These are phyloP conservation scores for Madoqua kirkii DNA, from an alignment of 2,113 vertebrate genomes.

Conservation along the genomic window DNA sequence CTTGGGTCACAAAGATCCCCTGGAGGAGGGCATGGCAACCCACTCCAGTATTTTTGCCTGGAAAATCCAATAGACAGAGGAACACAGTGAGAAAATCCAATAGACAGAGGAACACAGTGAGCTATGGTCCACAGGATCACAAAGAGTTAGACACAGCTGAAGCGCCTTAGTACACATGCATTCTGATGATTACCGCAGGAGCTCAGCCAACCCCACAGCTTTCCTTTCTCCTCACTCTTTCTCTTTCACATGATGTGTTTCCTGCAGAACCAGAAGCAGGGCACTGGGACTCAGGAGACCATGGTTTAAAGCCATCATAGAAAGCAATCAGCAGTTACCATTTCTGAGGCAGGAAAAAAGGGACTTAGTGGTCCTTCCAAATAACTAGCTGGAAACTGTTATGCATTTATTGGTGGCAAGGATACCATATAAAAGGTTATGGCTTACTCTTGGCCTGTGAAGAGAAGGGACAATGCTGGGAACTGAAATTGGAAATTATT, in stretches of 20 bases:
- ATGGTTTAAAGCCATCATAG: not conserved
- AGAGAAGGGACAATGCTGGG: not conserved
- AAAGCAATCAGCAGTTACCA: not conserved
- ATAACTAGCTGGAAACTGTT: not conserved
- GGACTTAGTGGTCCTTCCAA: not conserved
- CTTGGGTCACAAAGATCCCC: not conserved
- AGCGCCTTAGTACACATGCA: not conserved
- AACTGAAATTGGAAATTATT: slow-evolving; percentile 9
- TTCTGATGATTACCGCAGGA: not conserved
- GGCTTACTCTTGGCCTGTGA: not conserved
- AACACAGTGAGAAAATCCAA: not conserved
- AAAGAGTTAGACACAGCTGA: not conserved
- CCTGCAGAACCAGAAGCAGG: not conserved
- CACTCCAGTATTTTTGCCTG: not conserved
- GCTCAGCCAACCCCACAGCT: not conserved
- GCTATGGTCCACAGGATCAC: not conserved
- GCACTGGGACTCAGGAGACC: not conserved
- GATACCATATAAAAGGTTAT: not conserved
- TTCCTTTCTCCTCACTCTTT: not conserved
- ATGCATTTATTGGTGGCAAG: not conserved
- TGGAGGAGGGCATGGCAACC: not conserved
- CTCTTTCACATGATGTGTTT: not conserved
- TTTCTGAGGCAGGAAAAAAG: not conserved
- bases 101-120: not conserved
- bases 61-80: not conserved